Percentiles rank a stretch among this genome's conserved stretches.
These are phyloP conservation scores for Mus musculus DNA, from an alignment of 2,113 vertebrate genomes.

Conservation along the genomic window GRCm39 chr12:103980501-103981000, in stretches of 20 bases:
- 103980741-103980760: neutral
- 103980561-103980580: neutral
- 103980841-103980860: neutral
- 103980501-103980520: neutral
- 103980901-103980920: neutral
- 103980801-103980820: neutral
- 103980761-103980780: neutral
- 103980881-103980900: neutral
- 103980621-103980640: rapidly evolving
- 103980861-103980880: neutral
- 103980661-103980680: too few relatives aligned
- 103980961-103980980: neutral
- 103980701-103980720: neutral
- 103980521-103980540: too few relatives aligned
- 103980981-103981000: neutral
- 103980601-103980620: neutral
- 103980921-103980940: neutral
- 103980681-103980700: neutral
- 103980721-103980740: neutral
- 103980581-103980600: neutral
- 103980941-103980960: neutral
- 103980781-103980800: neutral
- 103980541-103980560: neutral
- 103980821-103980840: neutral
- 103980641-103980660: rapidly evolving